Base-by-base conservation (phyloP, 2,797 vertebrate species). In the Amniataba percoides region DNA sequence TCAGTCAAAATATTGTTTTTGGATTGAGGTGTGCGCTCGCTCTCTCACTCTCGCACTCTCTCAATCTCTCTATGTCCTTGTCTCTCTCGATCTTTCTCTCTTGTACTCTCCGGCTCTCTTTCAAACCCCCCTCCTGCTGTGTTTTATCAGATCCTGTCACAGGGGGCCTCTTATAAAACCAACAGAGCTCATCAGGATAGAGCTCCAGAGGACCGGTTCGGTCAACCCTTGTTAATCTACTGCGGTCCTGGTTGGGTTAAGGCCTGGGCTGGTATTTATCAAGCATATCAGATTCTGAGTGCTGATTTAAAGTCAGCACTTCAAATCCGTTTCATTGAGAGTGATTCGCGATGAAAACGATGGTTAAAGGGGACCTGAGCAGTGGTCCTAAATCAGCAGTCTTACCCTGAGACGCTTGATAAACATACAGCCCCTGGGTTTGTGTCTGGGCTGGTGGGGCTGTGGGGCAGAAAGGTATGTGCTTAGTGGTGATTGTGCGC, bases 1-100 rank as follows among this genome's bases (percentile, higher is more conserved):
- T 95, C 95, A 95, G 91, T 94, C 87, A 86, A 94, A 95, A 95
- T 95, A 95, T 96, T 95, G 93, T 93, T 95, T 92, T 95, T 96
- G 95, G 94, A 95, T 89, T 83, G 88, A 94, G 91, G 91, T 93
- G 90, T 87, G 87, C 67, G 79, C 89, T 89, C 70, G 62, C 85
- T 76, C 88, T 88, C 84, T 87, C 78, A 71, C 76, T 88, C 82
- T 87, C 56, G 60, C 42, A 18, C 71, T 87, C 77, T 83, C 81
- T 87, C 79, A 78, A 80, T 90, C 82, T 78, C 77, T 83, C 74
- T 76, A 18, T 56, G 81, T 87, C 85, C 79, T 85, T 88, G 87
- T 88, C 84, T 90, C 82, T 76, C 81, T 82, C 81, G 52, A 75
- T 84, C 78, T 90, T 73, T 91, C 83, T 88, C 81, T 80, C 76